Evolutionary conservation across 2,113 vertebrate genomes (phyloP).

Genomic region (Scolopax mira): DNA sequence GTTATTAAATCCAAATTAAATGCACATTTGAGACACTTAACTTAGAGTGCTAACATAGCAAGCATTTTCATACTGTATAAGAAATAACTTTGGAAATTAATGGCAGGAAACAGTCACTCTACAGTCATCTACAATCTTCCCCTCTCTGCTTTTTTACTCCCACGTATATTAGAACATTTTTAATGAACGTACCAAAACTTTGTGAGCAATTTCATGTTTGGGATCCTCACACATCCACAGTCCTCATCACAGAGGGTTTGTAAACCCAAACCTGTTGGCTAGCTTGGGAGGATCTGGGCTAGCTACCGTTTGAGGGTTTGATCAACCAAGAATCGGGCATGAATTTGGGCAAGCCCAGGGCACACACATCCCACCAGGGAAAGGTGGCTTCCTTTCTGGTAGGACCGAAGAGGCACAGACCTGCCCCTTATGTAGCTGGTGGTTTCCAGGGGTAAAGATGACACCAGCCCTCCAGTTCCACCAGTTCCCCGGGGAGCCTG

Average conservation of each 20-base stretch:
- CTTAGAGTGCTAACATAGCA: conserved; percentile 63
- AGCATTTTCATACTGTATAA: background rate
- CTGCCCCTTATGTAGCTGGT: fast-evolving
- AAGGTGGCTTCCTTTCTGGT: fast-evolving
- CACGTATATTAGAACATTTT: fast-evolving
- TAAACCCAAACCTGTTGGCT: fast-evolving
- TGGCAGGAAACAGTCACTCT: background rate
- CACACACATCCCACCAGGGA: fast-evolving
- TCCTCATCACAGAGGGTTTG: fast-evolving
- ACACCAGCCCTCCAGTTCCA: background rate
- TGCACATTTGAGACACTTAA: conserved; percentile 72
- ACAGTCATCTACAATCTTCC: background rate
- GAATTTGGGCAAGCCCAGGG: fast-evolving
- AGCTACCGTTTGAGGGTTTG: fast-evolving
- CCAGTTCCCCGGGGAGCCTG: background rate
- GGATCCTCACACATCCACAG: fast-evolving
- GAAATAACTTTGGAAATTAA: conserved; percentile 56
- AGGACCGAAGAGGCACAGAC: background rate
- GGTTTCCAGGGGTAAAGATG: fast-evolving
- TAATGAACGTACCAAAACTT: fast-evolving
- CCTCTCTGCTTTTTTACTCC: background rate
- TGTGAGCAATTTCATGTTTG: background rate
- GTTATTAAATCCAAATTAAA: conserved; percentile 82
- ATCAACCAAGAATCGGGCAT: fast-evolving
- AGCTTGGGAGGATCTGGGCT: fast-evolving